A percentile compares a stretch with the other conserved stretches of the same genome.
These are phyloP conservation scores for Elysia crispata DNA, from an alignment of 2,888 invertebrate species.

Conservation along the genomic window DNA sequence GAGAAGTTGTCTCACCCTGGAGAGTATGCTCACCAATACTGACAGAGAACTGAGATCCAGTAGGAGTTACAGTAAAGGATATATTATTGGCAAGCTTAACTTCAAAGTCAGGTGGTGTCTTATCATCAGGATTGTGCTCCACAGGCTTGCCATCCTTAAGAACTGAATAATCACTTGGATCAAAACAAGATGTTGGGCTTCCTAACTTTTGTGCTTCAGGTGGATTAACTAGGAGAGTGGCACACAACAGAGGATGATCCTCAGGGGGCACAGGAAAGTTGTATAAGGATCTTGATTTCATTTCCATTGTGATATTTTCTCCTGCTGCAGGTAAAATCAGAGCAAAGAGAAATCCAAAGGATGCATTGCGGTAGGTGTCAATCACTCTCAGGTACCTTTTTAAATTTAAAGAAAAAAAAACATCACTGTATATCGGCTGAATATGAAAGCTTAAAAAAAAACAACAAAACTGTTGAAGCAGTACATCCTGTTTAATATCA, in stretches of 20 bases:
- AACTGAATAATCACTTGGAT: slow-evolving; percentile 50
- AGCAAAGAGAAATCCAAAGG: slow-evolving; percentile 60
- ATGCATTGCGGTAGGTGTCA: slow-evolving; percentile 53
- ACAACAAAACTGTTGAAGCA: neutral
- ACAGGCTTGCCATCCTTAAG: slow-evolving; percentile 59
- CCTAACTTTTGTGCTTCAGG: neutral
- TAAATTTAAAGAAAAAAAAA: neutral
- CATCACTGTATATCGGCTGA: too few species aligned
- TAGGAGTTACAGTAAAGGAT: slow-evolving; percentile 53
- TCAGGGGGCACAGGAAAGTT: neutral
- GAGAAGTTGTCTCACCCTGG: slow-evolving; percentile 50
- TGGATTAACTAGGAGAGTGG: slow-evolving; percentile 29
- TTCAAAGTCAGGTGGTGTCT: slow-evolving; percentile 58
- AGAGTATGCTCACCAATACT: slow-evolving; percentile 54
- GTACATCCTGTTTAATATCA: too few species aligned
- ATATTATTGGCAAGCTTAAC: slow-evolving; percentile 56
- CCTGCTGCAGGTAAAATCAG: slow-evolving; percentile 57
- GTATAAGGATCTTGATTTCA: too few species aligned
- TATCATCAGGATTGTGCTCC: slow-evolving; percentile 57
- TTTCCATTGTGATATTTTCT: neutral
- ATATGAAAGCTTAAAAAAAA: neutral
- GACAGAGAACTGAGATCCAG: slow-evolving; percentile 56
- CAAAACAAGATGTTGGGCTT: slow-evolving; percentile 43
- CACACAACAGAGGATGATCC: slow-evolving; percentile 12
- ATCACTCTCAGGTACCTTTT: slow-evolving; percentile 59